Base-by-base conservation (phyloP, 1,140 invertebrate genomes). In the Ostrea edulis region DNA sequence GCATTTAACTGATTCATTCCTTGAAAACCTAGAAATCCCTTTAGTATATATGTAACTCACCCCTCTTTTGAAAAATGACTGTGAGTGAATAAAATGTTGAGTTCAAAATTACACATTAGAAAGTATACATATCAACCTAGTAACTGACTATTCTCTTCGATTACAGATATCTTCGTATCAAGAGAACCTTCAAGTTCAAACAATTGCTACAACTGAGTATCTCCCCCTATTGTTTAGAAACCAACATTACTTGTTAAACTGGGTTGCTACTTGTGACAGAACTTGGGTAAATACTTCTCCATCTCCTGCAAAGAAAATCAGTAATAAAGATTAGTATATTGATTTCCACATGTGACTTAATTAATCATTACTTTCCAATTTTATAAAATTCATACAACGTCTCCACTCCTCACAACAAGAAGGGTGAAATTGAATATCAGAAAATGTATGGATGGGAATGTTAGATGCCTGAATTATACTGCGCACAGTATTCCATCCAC, bases 171-270 rank as follows among this genome's bases (percentile, higher is more conserved):
- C 35, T 1, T 44, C 2, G 35, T 44, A 1, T 44, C 35, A 44
- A 44, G 35, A 44, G 35, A 44, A 2, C 2, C 35, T 44, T 44
- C 35, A 44, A 44, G 5, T 44, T 44, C 35, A 44, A 44, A 44
- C 35, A 44, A 44, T 2, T 2, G 35, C 35, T 44, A 44, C 5
- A 44, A 44, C n/a, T 44, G 35, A 44, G 35, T 44, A 5, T 44
- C 35, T 44, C 35, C 35, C 35, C 35, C 35, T 2, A 44, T 44
- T 20, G 55, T 17, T 20, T 7, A 62, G 55, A 22, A 25, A 71
- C 25, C 7, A 17, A 22, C 83, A 89, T 89, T 90, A 94, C 94
- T 92, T 93, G 90, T 93, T 94, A 54, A 94, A 92, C 85, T 94
- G 93, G 29, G 94, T 92, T 0, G 94, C 92, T 7, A 94, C 93